Percentiles rank a stretch among this genome's conserved stretches.
Conservation (phyloP, 2,888 invertebrate species). For the Agapostemon virescens region DNA sequence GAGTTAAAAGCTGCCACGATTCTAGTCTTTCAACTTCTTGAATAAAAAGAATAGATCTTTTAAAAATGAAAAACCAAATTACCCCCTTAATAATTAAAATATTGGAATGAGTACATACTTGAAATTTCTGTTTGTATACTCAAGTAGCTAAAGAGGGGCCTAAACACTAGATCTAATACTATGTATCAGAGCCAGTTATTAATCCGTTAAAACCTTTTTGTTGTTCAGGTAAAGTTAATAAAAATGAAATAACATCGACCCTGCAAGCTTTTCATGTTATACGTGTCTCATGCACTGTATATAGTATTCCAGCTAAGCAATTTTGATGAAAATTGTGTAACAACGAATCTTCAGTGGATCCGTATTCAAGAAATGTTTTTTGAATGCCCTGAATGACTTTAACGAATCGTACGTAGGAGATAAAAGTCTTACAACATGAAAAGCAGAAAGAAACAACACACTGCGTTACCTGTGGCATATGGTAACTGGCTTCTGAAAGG, state of each 20-base stretch:
- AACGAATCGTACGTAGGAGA: not conserved
- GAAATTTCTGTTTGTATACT: slow-evolving; percentile 12
- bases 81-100: not conserved
- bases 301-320: not conserved
- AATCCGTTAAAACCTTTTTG: not conserved
- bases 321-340: not conserved
- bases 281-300: slow-evolving; percentile 24
- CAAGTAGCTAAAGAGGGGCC: not conserved
- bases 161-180: slow-evolving; percentile 13
- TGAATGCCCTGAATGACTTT: not conserved
- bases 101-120: not conserved
- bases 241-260: slow-evolving; percentile 16
- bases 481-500: slow-evolving; percentile 65
- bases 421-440: slow-evolving; percentile 34
- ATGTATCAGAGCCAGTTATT: slow-evolving; percentile 47
- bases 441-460: slow-evolving; percentile 46
- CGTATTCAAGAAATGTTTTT: not conserved
- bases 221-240: not conserved
- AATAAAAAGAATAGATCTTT: no score
- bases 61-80: not conserved
- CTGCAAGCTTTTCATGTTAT: slow-evolving; percentile 38
- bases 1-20: no score
- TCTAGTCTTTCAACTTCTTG: no score
- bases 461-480: slow-evolving; percentile 63
- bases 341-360: not conserved